phyloP scores from a whole-genome alignment of 2,797 vertebrate species.

The Hoplostethus atlanticus region DNA sequence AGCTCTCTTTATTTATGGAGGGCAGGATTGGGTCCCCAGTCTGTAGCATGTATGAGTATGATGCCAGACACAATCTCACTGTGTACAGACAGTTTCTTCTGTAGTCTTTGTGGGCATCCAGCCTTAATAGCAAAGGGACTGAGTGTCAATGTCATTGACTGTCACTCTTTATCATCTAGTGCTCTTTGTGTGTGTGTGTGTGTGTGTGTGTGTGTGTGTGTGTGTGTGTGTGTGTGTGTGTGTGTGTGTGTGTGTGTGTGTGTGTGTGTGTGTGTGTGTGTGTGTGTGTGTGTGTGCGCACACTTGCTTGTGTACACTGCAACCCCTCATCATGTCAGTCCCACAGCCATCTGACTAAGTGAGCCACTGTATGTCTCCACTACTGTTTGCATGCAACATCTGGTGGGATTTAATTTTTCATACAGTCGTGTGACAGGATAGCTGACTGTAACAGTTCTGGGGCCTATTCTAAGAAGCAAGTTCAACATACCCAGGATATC shows the following conservation, averaged over 20 bases:
- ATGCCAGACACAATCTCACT: background rate
- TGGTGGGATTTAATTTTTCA: conserved; percentile 39
- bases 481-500: no score
- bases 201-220: no score
- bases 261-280: background rate
- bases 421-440: background rate
- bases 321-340: conserved; percentile 15
- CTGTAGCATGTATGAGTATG: conserved; percentile 23
- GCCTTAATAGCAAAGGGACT: background rate
- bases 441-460: conserved; percentile 9
- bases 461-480: background rate
- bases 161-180: no score
- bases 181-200: no score
- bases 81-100: background rate
- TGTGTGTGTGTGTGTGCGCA: conserved; percentile 27
- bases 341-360: conserved; percentile 31
- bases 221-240: background rate
- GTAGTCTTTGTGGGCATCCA: background rate
- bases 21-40: conserved; percentile 21
- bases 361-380: conserved; percentile 32
- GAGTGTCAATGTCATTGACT: background rate
- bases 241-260: background rate
- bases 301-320: conserved; percentile 15
- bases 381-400: conserved; percentile 35
- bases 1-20: conserved; percentile 22